Evolutionary conservation across 2,888 invertebrate genomes (phyloP).

Genomic region (Cheilosia scutellata): DNA sequence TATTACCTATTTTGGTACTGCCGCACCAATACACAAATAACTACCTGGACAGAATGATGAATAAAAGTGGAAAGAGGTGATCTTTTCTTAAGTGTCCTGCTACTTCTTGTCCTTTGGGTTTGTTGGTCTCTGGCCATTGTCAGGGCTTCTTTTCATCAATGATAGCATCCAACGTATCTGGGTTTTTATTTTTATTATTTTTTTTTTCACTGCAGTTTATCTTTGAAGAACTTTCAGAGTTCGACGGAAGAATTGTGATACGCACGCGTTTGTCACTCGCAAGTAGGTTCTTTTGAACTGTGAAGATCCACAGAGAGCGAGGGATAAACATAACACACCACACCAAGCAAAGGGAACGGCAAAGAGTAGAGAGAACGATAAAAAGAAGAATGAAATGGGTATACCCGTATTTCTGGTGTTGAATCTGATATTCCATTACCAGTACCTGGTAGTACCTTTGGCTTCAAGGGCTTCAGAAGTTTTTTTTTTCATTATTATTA

Average conservation of each 20-base stretch:
- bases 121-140: slow-evolving; percentile 13
- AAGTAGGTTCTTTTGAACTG: slow-evolving; percentile 45
- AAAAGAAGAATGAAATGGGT: slow-evolving; percentile 50
- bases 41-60: slow-evolving; percentile 58
- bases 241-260: slow-evolving; percentile 69
- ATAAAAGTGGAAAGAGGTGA: slow-evolving; percentile 68
- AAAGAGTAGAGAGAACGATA: slow-evolving; percentile 12
- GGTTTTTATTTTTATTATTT: not conserved
- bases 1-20: slow-evolving; percentile 37
- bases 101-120: slow-evolving; percentile 55
- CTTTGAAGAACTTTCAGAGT: slow-evolving; percentile 27
- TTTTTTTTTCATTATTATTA: slow-evolving; percentile 19
- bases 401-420: slow-evolving; percentile 67
- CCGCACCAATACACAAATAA: slow-evolving; percentile 7
- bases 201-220: slow-evolving; percentile 11
- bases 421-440: slow-evolving; percentile 59
- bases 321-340: not conserved
- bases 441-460: slow-evolving; percentile 62
- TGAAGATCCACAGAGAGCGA: slow-evolving; percentile 14
- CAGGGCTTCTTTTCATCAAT: slow-evolving; percentile 72
- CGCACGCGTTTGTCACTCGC: slow-evolving; percentile 75
- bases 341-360: not conserved
- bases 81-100: slow-evolving; percentile 66
- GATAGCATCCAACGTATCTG: slow-evolving; percentile 55
- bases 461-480: slow-evolving; percentile 56